phyloP scores from a whole-genome alignment of 2,888 invertebrate species.

The Sycophila texana region DNA sequence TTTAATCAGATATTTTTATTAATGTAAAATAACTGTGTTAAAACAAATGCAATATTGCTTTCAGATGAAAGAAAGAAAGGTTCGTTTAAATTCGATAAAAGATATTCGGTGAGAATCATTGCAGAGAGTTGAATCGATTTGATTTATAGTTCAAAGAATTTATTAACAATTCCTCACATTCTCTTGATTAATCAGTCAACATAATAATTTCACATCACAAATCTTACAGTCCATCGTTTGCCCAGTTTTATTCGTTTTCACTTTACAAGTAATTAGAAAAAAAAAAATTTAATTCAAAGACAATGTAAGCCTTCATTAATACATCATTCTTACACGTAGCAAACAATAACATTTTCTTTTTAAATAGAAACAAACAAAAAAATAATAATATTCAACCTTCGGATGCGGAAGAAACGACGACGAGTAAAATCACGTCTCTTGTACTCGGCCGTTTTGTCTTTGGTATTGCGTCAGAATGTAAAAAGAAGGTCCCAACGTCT shows the following conservation, averaged over 20 bases:
- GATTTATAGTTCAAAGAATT: conserved; percentile 32
- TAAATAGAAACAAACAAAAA: not conserved
- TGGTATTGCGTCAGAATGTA: not conserved
- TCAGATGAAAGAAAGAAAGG: conserved; percentile 28
- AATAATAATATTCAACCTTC: not conserved
- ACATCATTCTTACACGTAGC: not conserved
- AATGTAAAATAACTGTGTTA: not conserved
- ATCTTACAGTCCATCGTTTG: conserved; percentile 8
- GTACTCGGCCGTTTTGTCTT: conserved; percentile 23
- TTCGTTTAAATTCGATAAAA: conserved; percentile 32
- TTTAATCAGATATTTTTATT: not conserved
- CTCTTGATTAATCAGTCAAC: not conserved
- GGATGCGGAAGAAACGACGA: not conserved
- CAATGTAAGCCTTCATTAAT: not conserved
- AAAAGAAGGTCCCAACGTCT: not conserved
- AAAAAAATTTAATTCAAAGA: too few species aligned
- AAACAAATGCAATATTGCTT: conserved; percentile 26
- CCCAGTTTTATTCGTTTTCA: conserved; percentile 7
- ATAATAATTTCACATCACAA: conserved; percentile 5
- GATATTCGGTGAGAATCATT: conserved; percentile 14
- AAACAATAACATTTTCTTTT: conserved; percentile 9
- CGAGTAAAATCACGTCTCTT: conserved; percentile 11
- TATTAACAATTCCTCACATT: conserved; percentile 34
- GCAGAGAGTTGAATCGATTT: conserved; percentile 28
- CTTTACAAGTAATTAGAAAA: not conserved